A percentile compares a stretch with the other conserved stretches of the same genome.
These are phyloP conservation scores for Ia io DNA, from an alignment of 2,113 vertebrate genomes.

Conservation along the genomic window DNA sequence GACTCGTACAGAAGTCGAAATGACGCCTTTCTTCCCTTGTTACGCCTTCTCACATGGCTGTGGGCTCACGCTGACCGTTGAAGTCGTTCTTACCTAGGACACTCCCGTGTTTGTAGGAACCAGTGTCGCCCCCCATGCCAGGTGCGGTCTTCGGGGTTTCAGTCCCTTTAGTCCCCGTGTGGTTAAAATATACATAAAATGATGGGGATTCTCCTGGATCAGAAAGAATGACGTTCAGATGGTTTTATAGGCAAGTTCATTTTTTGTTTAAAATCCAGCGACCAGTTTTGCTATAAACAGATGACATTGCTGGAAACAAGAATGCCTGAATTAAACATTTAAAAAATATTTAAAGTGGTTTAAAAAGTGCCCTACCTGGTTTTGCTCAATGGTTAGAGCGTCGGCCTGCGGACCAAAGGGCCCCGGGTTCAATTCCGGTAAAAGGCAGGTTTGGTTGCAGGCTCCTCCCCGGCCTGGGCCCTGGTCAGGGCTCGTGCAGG, in stretches of 20 bases:
- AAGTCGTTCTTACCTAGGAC: rapidly evolving
- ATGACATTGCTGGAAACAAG: not conserved
- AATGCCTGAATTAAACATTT: not conserved
- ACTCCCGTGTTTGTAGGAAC: not conserved
- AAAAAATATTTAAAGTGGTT: not conserved
- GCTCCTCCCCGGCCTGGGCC: too few relatives aligned
- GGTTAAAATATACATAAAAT: not conserved
- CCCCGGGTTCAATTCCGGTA: too few relatives aligned
- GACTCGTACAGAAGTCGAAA: not conserved
- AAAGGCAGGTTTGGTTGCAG: too few relatives aligned
- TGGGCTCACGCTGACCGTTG: rapidly evolving
- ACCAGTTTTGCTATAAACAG: not conserved
- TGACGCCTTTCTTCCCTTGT: rapidly evolving
- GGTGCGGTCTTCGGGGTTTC: not conserved
- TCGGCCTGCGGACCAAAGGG: too few relatives aligned
- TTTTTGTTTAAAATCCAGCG: not conserved
- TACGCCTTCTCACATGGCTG: not conserved
- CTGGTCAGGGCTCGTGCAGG: too few relatives aligned
- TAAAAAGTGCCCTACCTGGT: not conserved
- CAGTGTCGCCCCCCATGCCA: too few relatives aligned
- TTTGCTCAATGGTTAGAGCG: too few relatives aligned
- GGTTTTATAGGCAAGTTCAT: not conserved
- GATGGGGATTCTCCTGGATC: not conserved
- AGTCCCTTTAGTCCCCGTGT: not conserved
- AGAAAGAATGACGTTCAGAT: not conserved